These are phyloP conservation scores for Erpetoichthys calabaricus DNA, from an alignment of 2,797 vertebrate species.

Conservation along the genomic window DNA sequence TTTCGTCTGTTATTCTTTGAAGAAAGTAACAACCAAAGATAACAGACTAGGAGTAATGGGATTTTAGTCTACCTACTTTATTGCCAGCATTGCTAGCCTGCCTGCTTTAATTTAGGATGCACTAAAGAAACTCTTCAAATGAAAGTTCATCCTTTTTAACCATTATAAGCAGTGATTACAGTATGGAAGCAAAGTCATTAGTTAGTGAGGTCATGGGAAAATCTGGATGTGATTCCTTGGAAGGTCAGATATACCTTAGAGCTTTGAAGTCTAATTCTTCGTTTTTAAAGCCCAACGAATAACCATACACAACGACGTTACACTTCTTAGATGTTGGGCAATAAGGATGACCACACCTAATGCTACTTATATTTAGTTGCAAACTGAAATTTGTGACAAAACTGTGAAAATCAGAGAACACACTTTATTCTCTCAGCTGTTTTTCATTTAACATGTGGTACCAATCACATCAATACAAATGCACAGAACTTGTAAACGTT, in stretches of 20 bases:
- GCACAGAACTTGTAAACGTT: neutral
- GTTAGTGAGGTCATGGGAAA: neutral
- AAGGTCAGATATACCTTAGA: too few species aligned
- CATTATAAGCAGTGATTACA: neutral
- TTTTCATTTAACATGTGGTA: conserved; percentile 3
- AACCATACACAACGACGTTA: conserved; percentile 9
- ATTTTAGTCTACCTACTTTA: too few species aligned
- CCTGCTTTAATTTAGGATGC: neutral
- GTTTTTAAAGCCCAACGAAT: too few species aligned
- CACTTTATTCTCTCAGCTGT: neutral
- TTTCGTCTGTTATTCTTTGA: too few species aligned
- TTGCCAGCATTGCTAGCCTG: neutral
- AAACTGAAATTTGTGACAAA: neutral
- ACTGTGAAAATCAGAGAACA: neutral
- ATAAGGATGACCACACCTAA: conserved; percentile 6
- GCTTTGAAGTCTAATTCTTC: too few species aligned
- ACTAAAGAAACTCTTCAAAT: neutral
- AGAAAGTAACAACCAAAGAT: too few species aligned
- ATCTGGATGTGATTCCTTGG: too few species aligned
- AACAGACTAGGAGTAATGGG: too few species aligned
- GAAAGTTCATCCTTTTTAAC: neutral
- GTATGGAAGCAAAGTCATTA: neutral
- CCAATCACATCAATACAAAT: neutral
- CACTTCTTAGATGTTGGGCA: neutral
- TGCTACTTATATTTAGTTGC: too few species aligned